These are phyloP conservation scores for Agonum fuliginosum DNA, from an alignment of 2,888 invertebrate species.

Conservation along the genomic window DNA sequence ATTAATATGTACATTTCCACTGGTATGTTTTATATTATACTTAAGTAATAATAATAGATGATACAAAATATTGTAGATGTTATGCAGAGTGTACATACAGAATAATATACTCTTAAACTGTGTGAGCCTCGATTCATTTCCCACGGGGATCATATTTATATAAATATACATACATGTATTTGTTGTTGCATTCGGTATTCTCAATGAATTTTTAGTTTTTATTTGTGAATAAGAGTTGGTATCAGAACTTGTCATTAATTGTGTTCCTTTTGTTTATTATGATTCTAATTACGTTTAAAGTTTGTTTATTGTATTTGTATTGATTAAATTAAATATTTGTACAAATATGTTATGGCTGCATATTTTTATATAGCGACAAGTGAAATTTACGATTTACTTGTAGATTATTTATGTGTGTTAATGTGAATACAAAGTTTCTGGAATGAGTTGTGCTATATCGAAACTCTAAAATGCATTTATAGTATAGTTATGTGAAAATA, in stretches of 20 bases:
- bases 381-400: conserved; percentile 36
- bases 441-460: conserved; percentile 39
- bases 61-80: conserved; percentile 56
- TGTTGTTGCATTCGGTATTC: conserved; percentile 34
- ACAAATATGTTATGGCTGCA: conserved; percentile 54
- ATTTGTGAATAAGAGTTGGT: no score
- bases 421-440: conserved; percentile 53
- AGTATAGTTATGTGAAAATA: conserved; percentile 48
- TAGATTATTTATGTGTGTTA: conserved; percentile 53
- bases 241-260: no score
- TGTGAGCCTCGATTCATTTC: conserved; percentile 53
- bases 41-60: conserved; percentile 50
- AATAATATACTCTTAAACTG: conserved; percentile 59
- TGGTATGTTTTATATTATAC: conserved; percentile 57
- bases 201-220: conserved; percentile 1
- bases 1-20: conserved; percentile 58
- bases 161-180: conserved; percentile 34
- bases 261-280: not conserved
- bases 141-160: conserved; percentile 34
- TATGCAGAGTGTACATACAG: conserved; percentile 57
- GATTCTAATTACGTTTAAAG: not conserved
- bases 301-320: conserved; percentile 26
- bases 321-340: conserved; percentile 14
- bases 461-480: conserved; percentile 53
- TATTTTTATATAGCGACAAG: conserved; percentile 54